Base-by-base conservation (phyloP, 2,797 vertebrate species). In the Myoxocephalus aenaeus region DNA sequence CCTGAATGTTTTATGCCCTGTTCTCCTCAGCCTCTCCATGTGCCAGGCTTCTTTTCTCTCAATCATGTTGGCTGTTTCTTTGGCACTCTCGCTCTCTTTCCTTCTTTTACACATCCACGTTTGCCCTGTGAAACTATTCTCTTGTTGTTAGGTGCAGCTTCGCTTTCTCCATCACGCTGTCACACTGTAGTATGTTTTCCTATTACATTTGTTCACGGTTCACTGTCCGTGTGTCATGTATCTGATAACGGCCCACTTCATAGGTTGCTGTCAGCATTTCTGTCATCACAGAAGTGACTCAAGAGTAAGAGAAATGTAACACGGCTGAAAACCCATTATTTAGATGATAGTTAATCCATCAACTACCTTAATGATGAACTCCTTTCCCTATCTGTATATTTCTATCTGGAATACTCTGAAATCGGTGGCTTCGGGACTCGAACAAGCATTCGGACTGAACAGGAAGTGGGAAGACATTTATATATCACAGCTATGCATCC, bases 1-100 rank as follows among this genome's bases (percentile, higher is more conserved):
- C 78, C 82, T 90, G 89, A 92, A 91, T 92, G 86, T 90, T 92
- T 91, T 74, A 89, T 92, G 77, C 86, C 57, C 68, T 50, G 22
- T 65, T 85, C 71, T 85, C 70, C 61, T 70, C 79, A 81, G 75
- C 71, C 69, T 76, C 69, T 75, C 80, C 68, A 65, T 86, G 75
- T 77, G 79, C 70, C 68, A 64, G 40, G 57, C 73, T 79, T 42
- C 22, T 63, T 73, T 83, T 79, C 70, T 77, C 72, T 77, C 76
- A 57, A 69, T 90, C 75, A 50, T 48, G 68, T 76, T 36, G 64
- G 32, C 54, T 59, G 34, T 42, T 50, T 70, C 70, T 88, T 73
- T 83, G 61, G 46, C 32, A 54, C 22, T 22, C 11, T 20, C 29
- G 61, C 42, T 65, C 27, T 36, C 7, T 59, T 18, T 71, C 22